Evolutionary conservation across 2,888 invertebrate genomes (phyloP), one percentile per base, ranked within the genome.

Genomic region (Sphaerophoria taeniata): DNA sequence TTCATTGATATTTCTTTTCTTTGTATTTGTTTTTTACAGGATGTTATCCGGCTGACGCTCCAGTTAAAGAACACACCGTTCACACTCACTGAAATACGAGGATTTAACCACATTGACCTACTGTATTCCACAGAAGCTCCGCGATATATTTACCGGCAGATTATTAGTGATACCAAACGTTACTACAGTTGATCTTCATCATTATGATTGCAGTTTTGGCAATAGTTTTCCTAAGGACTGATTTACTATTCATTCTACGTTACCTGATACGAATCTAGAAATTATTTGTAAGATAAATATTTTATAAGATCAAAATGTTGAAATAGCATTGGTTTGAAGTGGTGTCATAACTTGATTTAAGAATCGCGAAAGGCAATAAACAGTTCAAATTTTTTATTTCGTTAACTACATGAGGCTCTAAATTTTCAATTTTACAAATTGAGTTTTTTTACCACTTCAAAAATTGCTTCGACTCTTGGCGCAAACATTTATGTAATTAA

Each of bases 71-170:
- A 90, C 74, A 87, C 89, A 71, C 88, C 87, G 6, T 88, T 88
- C n/a, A 87, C 88, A 24, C 75, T 91, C 24, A 89, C 89, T 61
- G 90, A 89, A 77, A 87, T 91, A 70, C 89, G 87, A 1, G 91
- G 91, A 55, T 90, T 91, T 75, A 91, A 91, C 87, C 91, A 91
- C 85, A 90, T 91, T 71, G 91, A 91, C 83, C 88, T 91, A 49
- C 84, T 91, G 16, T 91, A 90, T 67, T 89, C 90, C 4, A 86
- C 80, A 24, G 88, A 89, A 16, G 91, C 91, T 0, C 88, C 89
- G 3, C 87, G 87, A 3, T 86, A 89, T 11, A 89, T 91, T 39
- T 91, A 91, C 78, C 87, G 88, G 33, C 88, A 88, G 61, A 91
- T 90, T 56, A 87, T 91, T 12, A 88, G 87, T 49, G 88, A 89